Evolutionary conservation across 2,888 invertebrate species (phyloP), one percentile per base, ranked within the genome.

Genomic region (Teinopalpus imperialis): DNA sequence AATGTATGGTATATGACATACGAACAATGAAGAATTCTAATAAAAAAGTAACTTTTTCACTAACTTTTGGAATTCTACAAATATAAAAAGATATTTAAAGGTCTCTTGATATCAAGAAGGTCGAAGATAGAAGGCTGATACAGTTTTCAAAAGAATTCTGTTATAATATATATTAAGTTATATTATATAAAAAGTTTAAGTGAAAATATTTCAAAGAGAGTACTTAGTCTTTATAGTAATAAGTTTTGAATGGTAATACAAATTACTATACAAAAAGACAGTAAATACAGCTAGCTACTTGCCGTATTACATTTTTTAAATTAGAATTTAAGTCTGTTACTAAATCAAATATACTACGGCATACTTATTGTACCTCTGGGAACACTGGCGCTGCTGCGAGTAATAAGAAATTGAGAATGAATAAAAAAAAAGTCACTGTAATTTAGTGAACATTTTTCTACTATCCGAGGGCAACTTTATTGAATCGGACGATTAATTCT

Each of bases 401-500:
- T 39, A 46, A 46, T 41, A 35, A 41, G 41, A 41, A 46, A 41
- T 46, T 30, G 41, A 46, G 29, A 35, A 40, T 12, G 23, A 34
- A 46, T 34, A 41, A 46, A 43, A 40, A 32, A 36, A 4, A 41
- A 18, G 32, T 18, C 34, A 20, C 35, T 23, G 24, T 20, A 41
- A 46, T 46, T 41, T 41, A 46, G 29, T 35, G 35, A 29, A 41
- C 41, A 36, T 36, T 46, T 44, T 35, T 46, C 45, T 24, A 41
- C 35, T 35, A 46, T 24, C 29, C n/a, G 9, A 29, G 35, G 23
- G 40, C 10, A 18, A 30, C 30, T 41, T 41, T 46, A 41, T 46
- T 41, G 35, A 41, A 46, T 30, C 23, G 18, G 35, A 30, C 46
- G 23, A 41, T 46, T 46, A 46, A 35, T 46, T 41, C 24, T 39